Conservation (phyloP, 2,797 vertebrate genomes). For the Carcharodon carcharias region DNA sequence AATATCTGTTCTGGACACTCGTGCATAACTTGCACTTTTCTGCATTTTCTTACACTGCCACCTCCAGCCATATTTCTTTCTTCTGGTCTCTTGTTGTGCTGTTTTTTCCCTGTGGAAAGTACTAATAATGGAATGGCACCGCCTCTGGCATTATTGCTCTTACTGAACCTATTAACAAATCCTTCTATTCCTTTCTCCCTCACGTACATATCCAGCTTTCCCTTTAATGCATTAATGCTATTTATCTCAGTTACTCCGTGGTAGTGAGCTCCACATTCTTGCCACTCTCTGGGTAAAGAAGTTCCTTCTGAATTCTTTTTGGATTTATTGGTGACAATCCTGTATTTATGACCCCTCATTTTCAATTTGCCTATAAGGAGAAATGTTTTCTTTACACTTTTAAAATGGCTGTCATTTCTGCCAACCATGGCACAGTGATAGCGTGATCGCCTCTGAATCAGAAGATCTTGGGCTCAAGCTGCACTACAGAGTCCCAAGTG, state of each 20-base stretch:
- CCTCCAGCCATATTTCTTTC: not conserved
- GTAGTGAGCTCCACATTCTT: too few species aligned
- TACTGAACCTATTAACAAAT: too few species aligned
- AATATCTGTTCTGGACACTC: not conserved
- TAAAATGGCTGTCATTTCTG: not conserved
- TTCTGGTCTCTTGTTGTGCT: not conserved
- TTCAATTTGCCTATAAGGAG: not conserved
- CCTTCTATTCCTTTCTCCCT: not conserved
- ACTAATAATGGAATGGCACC: not conserved
- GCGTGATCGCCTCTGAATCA: not conserved
- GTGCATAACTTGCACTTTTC: not conserved
- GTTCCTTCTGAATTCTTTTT: too few species aligned
- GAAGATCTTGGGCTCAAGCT: not conserved
- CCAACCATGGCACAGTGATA: not conserved
- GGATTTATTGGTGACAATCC: not conserved
- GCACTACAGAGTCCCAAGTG: not conserved
- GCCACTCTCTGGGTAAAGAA: too few species aligned
- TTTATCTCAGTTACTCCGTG: not conserved
- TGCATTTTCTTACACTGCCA: not conserved
- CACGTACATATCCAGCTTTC: not conserved
- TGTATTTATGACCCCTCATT: not conserved
- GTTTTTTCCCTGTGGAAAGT: not conserved
- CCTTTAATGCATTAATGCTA: not conserved
- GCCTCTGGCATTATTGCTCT: not conserved
- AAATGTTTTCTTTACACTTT: not conserved